phyloP scores from a whole-genome alignment of 2,113 vertebrate genomes.

The Pterocles orientalis region DNA sequence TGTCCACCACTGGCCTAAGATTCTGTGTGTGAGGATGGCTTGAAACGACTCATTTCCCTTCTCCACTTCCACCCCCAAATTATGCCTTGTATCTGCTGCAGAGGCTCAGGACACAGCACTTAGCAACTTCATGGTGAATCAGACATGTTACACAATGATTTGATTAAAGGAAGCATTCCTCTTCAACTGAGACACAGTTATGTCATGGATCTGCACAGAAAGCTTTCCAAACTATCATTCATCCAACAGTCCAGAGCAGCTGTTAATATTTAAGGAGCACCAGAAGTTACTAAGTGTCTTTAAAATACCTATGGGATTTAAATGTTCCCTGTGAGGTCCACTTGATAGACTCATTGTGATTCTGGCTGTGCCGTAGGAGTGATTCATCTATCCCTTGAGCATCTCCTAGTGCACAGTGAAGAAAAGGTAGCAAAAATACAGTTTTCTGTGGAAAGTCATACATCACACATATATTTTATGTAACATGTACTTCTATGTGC shows the following conservation, averaged over 20 bases:
- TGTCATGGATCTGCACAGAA: slow-evolving; percentile 20
- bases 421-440: neutral
- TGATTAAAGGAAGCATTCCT: slow-evolving; percentile 18
- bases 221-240: neutral
- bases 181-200: neutral
- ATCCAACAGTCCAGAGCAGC: slow-evolving; percentile 5
- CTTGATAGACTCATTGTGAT: neutral
- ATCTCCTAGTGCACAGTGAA: neutral
- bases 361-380: neutral
- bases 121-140: neutral
- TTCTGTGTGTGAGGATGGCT: neutral
- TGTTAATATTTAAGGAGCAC: slow-evolving; percentile 48
- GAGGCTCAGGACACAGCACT: neutral
- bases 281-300: slow-evolving; percentile 38
- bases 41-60: neutral
- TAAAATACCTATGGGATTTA: slow-evolving; percentile 30
- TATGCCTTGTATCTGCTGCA: neutral
- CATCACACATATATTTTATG: neutral
- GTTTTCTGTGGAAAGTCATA: neutral
- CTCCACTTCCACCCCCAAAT: neutral
- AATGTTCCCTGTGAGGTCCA: neutral
- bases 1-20: neutral
- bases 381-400: neutral
- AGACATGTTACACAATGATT: slow-evolving; percentile 14
- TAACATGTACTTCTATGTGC: neutral